Percentiles rank a stretch among this genome's conserved stretches.
Conservation (phyloP, 2,113 vertebrate genomes). For the Passer domesticus region DNA sequence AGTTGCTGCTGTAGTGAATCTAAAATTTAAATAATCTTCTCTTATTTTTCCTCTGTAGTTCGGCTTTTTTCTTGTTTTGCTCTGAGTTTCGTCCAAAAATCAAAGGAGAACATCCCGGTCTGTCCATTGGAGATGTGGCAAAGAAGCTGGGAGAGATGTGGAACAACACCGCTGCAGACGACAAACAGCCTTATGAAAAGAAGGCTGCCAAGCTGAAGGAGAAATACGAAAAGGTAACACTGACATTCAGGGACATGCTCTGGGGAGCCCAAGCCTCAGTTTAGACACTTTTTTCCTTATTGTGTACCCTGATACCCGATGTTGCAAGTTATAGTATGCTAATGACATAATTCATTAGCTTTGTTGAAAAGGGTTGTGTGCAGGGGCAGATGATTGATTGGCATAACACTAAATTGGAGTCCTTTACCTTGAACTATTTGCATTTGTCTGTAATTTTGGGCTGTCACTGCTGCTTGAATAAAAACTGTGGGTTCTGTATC, state of each 20-base stretch:
- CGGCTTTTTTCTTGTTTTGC: constrained; percentile 97
- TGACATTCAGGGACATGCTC: neutral
- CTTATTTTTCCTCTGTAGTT: constrained; percentile 66
- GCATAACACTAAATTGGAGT: neutral
- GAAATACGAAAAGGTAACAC: constrained; percentile 93
- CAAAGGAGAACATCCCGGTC: constrained; percentile 88
- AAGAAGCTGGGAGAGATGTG: constrained; percentile 97
- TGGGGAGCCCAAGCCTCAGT: neutral
- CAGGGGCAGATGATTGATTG: neutral
- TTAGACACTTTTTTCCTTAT: neutral
- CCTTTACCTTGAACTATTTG: neutral
- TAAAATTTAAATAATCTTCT: neutral
- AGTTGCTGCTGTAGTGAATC: neutral
- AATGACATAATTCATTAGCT: neutral
- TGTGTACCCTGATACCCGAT: rapidly evolving
- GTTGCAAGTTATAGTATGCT: neutral
- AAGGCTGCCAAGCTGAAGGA: constrained; percentile 97
- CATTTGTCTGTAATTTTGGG: neutral
- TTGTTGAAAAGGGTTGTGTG: neutral
- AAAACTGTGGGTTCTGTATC: neutral
- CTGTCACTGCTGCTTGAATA: neutral
- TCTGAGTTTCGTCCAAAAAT: constrained; percentile 95
- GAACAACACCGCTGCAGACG: constrained; percentile 88
- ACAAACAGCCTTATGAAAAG: constrained; percentile 94
- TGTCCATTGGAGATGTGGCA: constrained; percentile 91